Evolutionary conservation across 2,888 invertebrate species (phyloP).

Genomic region (Phorcus lineatus): DNA sequence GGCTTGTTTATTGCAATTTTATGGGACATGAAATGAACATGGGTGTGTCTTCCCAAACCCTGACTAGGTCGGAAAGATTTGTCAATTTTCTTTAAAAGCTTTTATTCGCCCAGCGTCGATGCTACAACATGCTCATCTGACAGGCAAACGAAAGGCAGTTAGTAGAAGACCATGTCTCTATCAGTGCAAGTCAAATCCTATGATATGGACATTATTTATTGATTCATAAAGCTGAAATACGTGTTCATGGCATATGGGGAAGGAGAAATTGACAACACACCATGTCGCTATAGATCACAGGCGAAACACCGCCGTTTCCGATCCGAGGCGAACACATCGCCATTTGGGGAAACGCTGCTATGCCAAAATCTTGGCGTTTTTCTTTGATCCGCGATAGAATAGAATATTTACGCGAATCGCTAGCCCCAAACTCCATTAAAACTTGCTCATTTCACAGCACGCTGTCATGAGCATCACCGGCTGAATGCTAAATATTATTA

Average conservation of each 20-base stretch:
- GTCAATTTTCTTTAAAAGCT: conserved; percentile 11
- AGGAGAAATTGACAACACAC: conserved; percentile 7
- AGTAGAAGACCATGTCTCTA: neutral
- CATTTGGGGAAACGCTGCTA: conserved; percentile 1
- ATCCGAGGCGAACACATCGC: neutral
- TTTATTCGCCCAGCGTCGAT: neutral
- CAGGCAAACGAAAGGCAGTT: neutral
- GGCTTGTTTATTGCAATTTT: neutral
- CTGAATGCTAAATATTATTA: conserved; percentile 13
- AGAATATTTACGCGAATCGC: conserved; percentile 2
- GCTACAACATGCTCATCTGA: neutral
- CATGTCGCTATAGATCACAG: conserved; percentile 11
- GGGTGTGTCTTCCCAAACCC: conserved; percentile 8
- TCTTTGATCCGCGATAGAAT: neutral
- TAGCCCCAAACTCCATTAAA: conserved; percentile 5
- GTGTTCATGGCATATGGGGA: neutral
- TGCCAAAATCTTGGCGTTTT: neutral
- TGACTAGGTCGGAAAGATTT: neutral
- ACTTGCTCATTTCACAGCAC: conserved; percentile 5
- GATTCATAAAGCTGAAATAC: conserved; percentile 13
- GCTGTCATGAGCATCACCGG: neutral
- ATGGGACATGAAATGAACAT: conserved; percentile 1
- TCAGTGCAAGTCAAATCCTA: neutral
- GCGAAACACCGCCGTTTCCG: neutral
- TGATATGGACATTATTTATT: conserved; percentile 8